Base-by-base conservation (phyloP, 2,888 invertebrate genomes). In the Nemoura dubitans region DNA sequence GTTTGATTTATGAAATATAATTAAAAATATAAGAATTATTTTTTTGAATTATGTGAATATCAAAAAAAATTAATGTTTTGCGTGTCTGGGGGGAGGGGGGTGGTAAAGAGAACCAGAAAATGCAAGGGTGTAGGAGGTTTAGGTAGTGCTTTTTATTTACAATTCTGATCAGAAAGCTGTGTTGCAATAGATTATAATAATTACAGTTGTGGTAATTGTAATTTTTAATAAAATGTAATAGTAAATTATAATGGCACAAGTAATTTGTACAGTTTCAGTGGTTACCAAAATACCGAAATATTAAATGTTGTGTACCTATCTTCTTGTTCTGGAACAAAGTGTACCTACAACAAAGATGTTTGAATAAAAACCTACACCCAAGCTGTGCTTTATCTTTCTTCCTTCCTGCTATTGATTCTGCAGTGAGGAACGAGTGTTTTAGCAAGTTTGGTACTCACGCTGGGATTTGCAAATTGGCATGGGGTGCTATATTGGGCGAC, bases 301-400 rank as follows among this genome's bases (percentile, higher is more conserved):
- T 86, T 86, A 27, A 86, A 42, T 85, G 86, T 86, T 87, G 86
- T 87, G 86, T 86, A 59, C 59, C 59, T 59, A 85, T 85, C 86
- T 87, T 86, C 85, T 83, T 87, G 87, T 87, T 86, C 85, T 86
- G 85, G 86, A 86, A 86, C 86, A 85, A 86, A 87, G 83, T 83
- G 82, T 87, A 59, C 59, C 59, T 59, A 86, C 86, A 87, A 86
- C 85, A 86, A 82, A 85, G 77, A 59, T 87, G 85, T 86, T 87
- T 83, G 85, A 87, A 87, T 87, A 87, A 87, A 87, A 86, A 85
- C 87, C 86, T 87, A 87, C 87, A 87, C 87, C 87, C 87, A 87
- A 87, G 25, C 0, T 30, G 16, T 30, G 30, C 14, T 30, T 10
- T 10, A 36, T 36, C n/a, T 36, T 36, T 36, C 36, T 36, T 36